Evolutionary conservation across 2,888 invertebrate species (phyloP), one percentile per base, ranked within the genome.

Genomic region (Lordiphosa fenestrarum): DNA sequence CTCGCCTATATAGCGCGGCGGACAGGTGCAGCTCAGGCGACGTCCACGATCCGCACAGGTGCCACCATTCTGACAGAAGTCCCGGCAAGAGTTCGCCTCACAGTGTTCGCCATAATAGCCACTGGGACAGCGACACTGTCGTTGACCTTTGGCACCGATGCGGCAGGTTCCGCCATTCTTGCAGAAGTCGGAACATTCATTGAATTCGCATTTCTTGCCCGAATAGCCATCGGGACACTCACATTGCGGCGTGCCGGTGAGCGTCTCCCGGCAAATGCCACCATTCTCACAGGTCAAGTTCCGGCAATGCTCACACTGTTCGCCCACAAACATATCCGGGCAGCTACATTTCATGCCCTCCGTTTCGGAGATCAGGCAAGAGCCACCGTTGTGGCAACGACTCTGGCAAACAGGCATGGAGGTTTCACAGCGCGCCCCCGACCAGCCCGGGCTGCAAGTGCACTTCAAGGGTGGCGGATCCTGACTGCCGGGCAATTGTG

Each of bases 401-500:
- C 89, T 88, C 41, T 91, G 90, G 74, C 93, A 93, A 41, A 91
- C 86, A 19, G 91, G 90, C 6, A 92, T 90, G 0, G 92, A 91
- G 2, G 90, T 91, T 83, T 94, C 93, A 86, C 94, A 94, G 7
- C 91, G 89, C 41, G 91, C 91, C 0, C 94, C 94, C 0, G 92
- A 92, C 92, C 92, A 94, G 44, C 92, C 91, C 0, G 92, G 89
- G 0, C 91, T 91, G 73, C 94, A 94, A 53, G 89, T 90, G 72
- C 93, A 93, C 84, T 91, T 89, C 15, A 89, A 76, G 10, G 85
- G 86, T 13, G 89, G 89, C 4, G 88, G 88, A 3, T 87, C 86
- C 5, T 65, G 51, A 6, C 85, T 69, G 1, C 86, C 86, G 0
- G 86, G 87, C 59, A 88, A 33, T 53, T 84, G 86, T 37, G 81